Base-by-base conservation (phyloP, 2,113 vertebrate genomes). In the Marmota monax region DNA sequence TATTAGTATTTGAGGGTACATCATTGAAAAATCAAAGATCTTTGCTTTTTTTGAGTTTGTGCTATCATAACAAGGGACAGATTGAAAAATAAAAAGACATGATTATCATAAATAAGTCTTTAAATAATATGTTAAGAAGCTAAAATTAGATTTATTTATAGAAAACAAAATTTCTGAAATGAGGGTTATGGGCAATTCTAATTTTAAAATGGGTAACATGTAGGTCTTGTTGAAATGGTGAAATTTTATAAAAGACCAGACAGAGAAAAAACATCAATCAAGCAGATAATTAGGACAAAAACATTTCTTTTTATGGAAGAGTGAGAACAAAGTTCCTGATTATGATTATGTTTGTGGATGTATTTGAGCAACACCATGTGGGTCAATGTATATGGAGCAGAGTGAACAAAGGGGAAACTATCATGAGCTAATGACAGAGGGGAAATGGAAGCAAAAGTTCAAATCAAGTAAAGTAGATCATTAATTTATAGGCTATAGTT, bases 341-440 rank as follows among this genome's bases (percentile, higher is more conserved):
- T 48, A 1, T 45, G 4, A 12, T 22, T 48, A 1, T 79, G 1
- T 87, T 23, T 73, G 2, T 20, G 2, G 2, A 2, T 63, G 3
- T 69, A 14, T 69, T 73, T 53, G 13, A 53, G 13, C 32, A 56
- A 37, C 2, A 14, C 29, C 6, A 7, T 53, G 56, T 32, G 63
- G n/a, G 14, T 16, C 14, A 79, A 20, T 13, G 12, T 8, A 23
- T 1, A 32, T 51, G 22, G 23, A 58, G 25, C 25, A 18, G 8
- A 37, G 12, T 73, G 20, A 69, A 9, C 22, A 65, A 48, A 51
- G 29, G 2, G 11, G 13, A n/a, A 53, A 37, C 5, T 27, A 4
- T 34, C 34, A 25, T 27, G 2, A 53, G n/a, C 0, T 8, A 4
- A 32, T 7, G 20, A 27, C 32, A 67, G 23, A 88, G n/a, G 7